Evolutionary conservation across 2,113 vertebrate species (phyloP).

Genomic region (Oreocharis arfaki): DNA sequence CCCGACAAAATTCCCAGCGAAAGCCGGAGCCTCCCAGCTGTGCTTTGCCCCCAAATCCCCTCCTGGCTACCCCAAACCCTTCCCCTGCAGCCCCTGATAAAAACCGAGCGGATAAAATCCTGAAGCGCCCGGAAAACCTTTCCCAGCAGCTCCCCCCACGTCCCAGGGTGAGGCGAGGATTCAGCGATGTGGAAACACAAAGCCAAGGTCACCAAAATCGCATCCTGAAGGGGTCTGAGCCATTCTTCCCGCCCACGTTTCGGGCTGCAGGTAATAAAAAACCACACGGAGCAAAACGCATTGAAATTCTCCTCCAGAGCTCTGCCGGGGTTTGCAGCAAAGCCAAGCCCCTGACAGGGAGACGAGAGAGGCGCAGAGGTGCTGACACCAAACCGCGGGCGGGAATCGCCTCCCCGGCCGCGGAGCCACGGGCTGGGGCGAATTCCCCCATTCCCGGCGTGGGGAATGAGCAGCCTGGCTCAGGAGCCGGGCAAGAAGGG

Average conservation of each 20-base stretch:
- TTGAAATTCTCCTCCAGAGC: neutral
- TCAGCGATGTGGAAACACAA: neutral
- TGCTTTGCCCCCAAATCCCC: neutral
- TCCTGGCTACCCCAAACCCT: neutral
- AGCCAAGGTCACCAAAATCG: neutral
- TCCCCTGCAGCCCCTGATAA: neutral
- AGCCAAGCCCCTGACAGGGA: neutral
- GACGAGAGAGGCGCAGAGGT: neutral
- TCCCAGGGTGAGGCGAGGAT: neutral
- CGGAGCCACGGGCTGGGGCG: neutral
- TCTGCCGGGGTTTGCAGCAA: neutral
- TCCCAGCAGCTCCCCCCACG: neutral
- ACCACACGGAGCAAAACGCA: fast-evolving
- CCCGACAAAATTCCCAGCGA: neutral
- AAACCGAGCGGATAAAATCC: neutral
- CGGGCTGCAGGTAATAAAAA: neutral
- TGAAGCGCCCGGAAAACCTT: neutral
- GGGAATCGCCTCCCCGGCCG: neutral
- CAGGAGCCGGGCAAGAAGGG: neutral
- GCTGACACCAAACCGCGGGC: fast-evolving
- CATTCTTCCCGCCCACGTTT: neutral
- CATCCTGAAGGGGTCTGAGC: neutral
- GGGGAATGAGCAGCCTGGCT: neutral
- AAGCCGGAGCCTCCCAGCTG: neutral
- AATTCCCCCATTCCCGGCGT: neutral